Percentiles rank a stretch among this genome's conserved stretches.
These are phyloP conservation scores for Morphnarchus princeps DNA, from an alignment of 2,113 vertebrate genomes.

Conservation along the genomic window DNA sequence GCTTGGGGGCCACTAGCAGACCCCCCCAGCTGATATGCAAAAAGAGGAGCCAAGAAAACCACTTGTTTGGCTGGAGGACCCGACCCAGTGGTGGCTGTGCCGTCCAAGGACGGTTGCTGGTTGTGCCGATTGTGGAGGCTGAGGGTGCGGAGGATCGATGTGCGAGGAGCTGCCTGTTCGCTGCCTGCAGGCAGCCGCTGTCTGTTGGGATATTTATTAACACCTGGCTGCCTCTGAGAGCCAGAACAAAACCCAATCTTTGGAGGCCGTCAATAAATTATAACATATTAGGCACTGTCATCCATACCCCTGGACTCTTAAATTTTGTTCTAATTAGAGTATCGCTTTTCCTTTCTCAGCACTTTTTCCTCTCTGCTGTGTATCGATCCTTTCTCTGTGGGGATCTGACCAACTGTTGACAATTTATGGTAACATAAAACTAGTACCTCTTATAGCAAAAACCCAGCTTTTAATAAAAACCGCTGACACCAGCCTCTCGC, in stretches of 20 bases:
- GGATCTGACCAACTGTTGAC: conserved; percentile 64
- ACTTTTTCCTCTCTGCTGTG: conserved; percentile 41
- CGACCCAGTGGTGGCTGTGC: accelerated
- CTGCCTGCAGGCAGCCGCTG: background rate
- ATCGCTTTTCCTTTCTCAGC: conserved; percentile 60
- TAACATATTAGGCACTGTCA: conserved; percentile 51
- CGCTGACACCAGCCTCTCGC: background rate
- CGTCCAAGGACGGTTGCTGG: accelerated
- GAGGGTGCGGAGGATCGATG: background rate
- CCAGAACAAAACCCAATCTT: background rate
- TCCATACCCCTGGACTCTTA: conserved; percentile 22
- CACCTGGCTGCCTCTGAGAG: conserved; percentile 2
- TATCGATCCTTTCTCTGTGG: conserved; percentile 62
- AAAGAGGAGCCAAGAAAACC: background rate
- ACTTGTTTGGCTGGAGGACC: background rate
- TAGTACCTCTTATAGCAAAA: background rate
- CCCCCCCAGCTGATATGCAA: background rate
- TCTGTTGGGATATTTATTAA: background rate
- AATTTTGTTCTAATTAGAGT: conserved; percentile 59
- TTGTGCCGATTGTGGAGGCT: background rate
- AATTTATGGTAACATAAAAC: conserved; percentile 64
- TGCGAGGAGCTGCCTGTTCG: background rate
- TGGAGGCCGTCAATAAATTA: conserved; percentile 48
- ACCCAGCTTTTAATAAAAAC: background rate
- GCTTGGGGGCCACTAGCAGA: accelerated